These are phyloP conservation scores for Bellardia pandia DNA, from an alignment of 2,888 invertebrate species.

Conservation along the genomic window DNA sequence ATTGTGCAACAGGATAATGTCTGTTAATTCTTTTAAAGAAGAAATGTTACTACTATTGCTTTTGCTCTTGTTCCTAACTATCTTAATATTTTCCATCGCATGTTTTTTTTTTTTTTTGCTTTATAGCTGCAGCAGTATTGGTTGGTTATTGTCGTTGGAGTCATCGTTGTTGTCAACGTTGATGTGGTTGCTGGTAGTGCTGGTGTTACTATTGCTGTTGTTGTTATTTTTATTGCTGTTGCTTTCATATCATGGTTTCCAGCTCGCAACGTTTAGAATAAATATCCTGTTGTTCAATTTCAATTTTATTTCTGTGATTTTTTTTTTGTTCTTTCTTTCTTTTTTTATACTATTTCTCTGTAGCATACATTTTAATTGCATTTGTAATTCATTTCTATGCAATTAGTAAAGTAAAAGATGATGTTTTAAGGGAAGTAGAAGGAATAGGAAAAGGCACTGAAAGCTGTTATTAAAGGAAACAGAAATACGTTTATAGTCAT, in stretches of 20 bases:
- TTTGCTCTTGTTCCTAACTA: conserved; percentile 1
- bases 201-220: not conserved
- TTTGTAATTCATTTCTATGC: conserved; percentile 81
- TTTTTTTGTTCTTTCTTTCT: conserved; percentile 3
- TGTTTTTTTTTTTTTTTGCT: not conserved
- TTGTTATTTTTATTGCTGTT: not conserved
- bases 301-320: conserved; percentile 18
- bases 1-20: conserved; percentile 67
- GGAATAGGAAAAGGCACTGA: conserved; percentile 28
- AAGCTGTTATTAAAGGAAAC: conserved; percentile 3
- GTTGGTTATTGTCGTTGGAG: conserved; percentile 35
- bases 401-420: conserved; percentile 79
- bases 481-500: conserved; percentile 29
- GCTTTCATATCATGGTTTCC: conserved; percentile 33
- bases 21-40: conserved; percentile 30
- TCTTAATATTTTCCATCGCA: too few relatives aligned
- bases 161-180: conserved; percentile 22
- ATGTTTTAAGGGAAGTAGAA: conserved; percentile 68
- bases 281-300: conserved; percentile 70
- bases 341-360: conserved; percentile 14
- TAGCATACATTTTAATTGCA: conserved; percentile 79
- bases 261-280: conserved; percentile 51
- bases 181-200: conserved; percentile 6
- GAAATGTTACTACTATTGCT: conserved; percentile 7
- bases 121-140: not conserved